Evolutionary conservation across 2,888 invertebrate genomes (phyloP).

Genomic region (Pterobdella sp.): DNA sequence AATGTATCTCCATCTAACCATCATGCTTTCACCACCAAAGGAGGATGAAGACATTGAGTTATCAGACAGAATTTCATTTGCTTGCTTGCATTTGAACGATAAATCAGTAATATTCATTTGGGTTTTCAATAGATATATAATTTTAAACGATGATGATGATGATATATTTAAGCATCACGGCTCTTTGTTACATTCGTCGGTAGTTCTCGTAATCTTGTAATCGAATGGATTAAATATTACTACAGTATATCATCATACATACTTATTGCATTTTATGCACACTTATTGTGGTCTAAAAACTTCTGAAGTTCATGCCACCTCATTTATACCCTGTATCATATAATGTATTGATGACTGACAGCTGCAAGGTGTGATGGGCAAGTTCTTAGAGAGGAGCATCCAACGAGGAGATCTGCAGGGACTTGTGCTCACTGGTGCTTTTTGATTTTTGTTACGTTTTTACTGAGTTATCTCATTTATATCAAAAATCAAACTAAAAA

Average conservation of each 20-base stretch:
- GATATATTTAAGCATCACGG: background rate
- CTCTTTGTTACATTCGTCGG: background rate
- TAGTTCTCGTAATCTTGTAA: background rate
- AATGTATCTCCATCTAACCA: background rate
- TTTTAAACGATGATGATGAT: background rate
- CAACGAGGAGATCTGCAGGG: conserved; percentile 14
- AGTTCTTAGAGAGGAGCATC: background rate
- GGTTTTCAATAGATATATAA: no score
- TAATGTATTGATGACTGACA: background rate
- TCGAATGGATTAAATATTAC: background rate
- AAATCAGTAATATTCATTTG: no score
- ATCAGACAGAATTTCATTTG: conserved; percentile 23
- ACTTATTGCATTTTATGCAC: no score
- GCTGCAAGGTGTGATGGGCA: conserved; percentile 11
- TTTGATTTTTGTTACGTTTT: background rate
- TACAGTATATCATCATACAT: background rate
- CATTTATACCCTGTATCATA: background rate
- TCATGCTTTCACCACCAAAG: background rate
- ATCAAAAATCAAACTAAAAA: background rate
- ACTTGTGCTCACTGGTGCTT: conserved; percentile 15
- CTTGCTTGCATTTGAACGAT: conserved; percentile 21
- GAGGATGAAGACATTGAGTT: conserved; percentile 15
- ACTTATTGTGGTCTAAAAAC: no score
- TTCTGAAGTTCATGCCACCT: no score
- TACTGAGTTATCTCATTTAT: background rate